Evolutionary conservation across 1,140 invertebrate species (phyloP).

Genomic region (Sarcophaga bullata): DNA sequence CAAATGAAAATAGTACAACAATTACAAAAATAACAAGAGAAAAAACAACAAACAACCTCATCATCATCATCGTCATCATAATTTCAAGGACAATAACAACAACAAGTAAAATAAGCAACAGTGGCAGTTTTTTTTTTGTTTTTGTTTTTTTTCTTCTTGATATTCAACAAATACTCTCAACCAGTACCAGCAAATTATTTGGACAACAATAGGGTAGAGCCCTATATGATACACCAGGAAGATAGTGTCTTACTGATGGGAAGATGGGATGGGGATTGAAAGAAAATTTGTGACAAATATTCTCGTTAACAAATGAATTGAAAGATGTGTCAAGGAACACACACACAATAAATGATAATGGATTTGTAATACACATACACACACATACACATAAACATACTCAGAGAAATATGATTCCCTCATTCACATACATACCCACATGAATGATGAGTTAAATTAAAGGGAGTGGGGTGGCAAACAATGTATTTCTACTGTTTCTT

Average conservation of each 20-base stretch:
- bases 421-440: too few relatives aligned
- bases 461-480: too few relatives aligned
- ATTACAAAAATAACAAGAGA: too few relatives aligned
- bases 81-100: neutral
- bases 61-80: neutral
- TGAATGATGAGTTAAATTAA: too few relatives aligned
- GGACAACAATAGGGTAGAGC: neutral
- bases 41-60: too few relatives aligned
- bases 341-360: neutral
- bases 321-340: neutral
- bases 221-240: too few relatives aligned
- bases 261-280: neutral
- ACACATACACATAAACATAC: too few relatives aligned
- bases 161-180: neutral
- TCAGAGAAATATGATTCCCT: too few relatives aligned
- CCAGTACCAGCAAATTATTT: neutral
- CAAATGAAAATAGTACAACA: neutral
- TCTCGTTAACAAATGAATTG: neutral
- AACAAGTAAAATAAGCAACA: constrained; percentile 3
- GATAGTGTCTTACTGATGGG: neutral
- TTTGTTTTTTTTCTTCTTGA: too few relatives aligned
- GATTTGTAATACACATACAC: too few relatives aligned
- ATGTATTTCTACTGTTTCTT: too few relatives aligned
- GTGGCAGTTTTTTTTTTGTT: neutral
- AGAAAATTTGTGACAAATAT: constrained; percentile 2